Evolutionary conservation across 2,797 vertebrate genomes (phyloP), one percentile per base, ranked within the genome.

Genomic region (Lagodon rhomboides): DNA sequence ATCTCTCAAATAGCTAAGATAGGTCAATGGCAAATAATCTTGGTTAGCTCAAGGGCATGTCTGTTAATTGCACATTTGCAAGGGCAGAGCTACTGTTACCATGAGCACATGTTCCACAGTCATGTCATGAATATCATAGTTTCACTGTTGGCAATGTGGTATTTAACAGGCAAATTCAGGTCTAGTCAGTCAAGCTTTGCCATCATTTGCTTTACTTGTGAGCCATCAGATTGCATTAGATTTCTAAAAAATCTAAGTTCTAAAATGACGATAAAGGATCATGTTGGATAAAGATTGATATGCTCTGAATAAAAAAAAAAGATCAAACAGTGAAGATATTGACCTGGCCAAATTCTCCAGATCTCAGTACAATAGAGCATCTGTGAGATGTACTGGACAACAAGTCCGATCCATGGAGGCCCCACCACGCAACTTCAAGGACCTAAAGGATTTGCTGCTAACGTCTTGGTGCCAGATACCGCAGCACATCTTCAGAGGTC

Each of bases 51-150:
- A 30, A 46, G 44, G 71, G 41, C 51, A 49, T 27, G 12, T 46
- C 38, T 77, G 63, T 73, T 64, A 53, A 64, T 77, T 59, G 64
- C 5, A 73, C 80, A 68, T 47, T 27, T 25, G 13, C 23, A 34
- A 34, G 44, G 38, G 64, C 63, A 77, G 61, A 60, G 22, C 27
- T 13, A 16, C 54, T n/a, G 18, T 25, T 27, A 22, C 30, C 56
- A 53, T 79, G 61, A 67, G 76, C 38, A 50, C 63, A 81, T 53
- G 22, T 25, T n/a, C 49, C 27, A n/a, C 67, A 25, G 41, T 75
- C 46, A 49, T 56, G 72, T 66, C 70, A 60, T 30, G 53, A 43
- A 68, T 71, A 54, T 83, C 64, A 82, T 38, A 27, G 44, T 70
- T 27, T 66, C 46, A 50, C 54, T 65, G 66, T 6, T 18, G 51